Evolutionary conservation across 2,113 vertebrate genomes (phyloP).

Genomic region (Astur gentilis): DNA sequence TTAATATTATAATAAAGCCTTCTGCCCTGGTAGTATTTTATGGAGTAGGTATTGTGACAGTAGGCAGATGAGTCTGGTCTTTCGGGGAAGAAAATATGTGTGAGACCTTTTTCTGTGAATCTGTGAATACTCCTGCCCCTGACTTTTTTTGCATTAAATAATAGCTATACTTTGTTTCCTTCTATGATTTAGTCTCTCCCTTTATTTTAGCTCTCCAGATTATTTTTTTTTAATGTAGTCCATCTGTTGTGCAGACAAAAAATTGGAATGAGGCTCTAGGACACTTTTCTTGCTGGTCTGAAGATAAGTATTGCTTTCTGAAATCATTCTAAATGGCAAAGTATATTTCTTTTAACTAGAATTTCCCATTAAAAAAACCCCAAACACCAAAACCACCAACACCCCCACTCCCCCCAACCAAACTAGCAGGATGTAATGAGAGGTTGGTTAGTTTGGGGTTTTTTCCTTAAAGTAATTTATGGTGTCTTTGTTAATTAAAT

Average conservation of each 20-base stretch:
- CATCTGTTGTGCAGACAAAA: background rate
- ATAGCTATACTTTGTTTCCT: background rate
- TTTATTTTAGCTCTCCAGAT: background rate
- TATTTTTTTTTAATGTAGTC: background rate
- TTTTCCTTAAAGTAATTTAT: background rate
- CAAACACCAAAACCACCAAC: too few species aligned
- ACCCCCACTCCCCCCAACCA: background rate
- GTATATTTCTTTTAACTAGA: background rate
- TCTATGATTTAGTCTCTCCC: background rate
- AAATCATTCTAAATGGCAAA: background rate
- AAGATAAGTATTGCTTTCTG: background rate
- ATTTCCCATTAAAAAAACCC: background rate
- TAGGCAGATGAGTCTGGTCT: background rate
- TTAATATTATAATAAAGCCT: background rate
- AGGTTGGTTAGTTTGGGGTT: background rate
- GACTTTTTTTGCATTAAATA: background rate
- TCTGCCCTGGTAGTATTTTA: background rate
- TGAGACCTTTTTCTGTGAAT: background rate
- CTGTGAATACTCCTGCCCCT: background rate
- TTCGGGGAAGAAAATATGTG: background rate
- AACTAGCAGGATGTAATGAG: background rate
- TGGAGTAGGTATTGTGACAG: background rate
- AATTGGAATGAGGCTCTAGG: background rate
- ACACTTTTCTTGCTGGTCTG: background rate
- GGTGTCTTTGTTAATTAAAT: background rate